Evolutionary conservation across 2,113 vertebrate genomes (phyloP).

Genomic region (Hystrix brachyura): DNA sequence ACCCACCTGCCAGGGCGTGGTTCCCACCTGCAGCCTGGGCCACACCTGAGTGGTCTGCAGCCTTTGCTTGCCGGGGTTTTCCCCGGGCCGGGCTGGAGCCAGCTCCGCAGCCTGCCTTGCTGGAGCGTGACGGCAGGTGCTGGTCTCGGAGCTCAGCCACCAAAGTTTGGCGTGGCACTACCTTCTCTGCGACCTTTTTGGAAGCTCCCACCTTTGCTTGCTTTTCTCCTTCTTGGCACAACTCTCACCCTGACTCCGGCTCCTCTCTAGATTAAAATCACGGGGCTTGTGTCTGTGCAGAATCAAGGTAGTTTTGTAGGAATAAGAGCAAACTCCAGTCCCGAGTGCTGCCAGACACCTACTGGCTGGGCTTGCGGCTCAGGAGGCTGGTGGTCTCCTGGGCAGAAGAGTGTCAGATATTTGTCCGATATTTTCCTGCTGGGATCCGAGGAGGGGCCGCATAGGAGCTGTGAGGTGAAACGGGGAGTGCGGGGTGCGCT

Average conservation of each 20-base stretch:
- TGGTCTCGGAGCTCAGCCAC: not conserved
- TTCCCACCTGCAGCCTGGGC: not conserved
- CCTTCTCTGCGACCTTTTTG: not conserved
- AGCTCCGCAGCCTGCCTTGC: not conserved
- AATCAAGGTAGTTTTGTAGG: not conserved
- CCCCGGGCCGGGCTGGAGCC: no score
- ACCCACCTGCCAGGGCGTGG: not conserved
- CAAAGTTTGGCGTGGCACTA: not conserved
- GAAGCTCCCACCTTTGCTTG: not conserved
- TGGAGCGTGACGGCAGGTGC: not conserved
- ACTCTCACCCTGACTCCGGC: not conserved
- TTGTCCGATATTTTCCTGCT: not conserved
- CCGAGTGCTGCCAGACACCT: not conserved
- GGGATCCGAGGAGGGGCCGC: not conserved
- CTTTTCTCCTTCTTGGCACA: not conserved
- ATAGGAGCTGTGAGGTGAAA: not conserved
- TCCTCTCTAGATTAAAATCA: not conserved
- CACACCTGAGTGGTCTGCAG: not conserved
- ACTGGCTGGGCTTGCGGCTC: not conserved
- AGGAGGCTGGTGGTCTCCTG: not conserved
- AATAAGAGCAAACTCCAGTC: not conserved
- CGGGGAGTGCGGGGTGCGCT: accelerated
- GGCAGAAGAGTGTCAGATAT: not conserved
- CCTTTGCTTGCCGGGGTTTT: not conserved
- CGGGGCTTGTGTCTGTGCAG: not conserved